Evolutionary conservation across 2,797 vertebrate species (phyloP).

Genomic region (Enoplosus armatus): DNA sequence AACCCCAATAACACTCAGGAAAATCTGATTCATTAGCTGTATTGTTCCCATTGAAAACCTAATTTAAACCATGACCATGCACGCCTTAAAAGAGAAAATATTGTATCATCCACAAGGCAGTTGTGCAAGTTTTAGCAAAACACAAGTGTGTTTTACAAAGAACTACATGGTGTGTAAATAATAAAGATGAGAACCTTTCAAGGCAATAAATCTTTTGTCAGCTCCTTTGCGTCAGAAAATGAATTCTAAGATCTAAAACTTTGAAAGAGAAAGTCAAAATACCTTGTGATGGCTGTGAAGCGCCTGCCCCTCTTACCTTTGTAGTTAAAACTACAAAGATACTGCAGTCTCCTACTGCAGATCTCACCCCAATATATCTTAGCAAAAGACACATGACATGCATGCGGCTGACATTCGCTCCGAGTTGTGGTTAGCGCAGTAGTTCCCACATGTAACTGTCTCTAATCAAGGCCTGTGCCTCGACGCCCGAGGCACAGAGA

Average conservation of each 20-base stretch:
- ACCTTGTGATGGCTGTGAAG: constrained; percentile 20
- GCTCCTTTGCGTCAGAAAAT: constrained; percentile 39
- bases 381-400: constrained; percentile 73
- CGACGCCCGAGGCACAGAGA: constrained; percentile 85
- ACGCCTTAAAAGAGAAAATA: background rate
- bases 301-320: constrained; percentile 43
- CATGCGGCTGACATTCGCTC: constrained; percentile 76
- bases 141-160: background rate
- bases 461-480: constrained; percentile 87
- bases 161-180: background rate
- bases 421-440: constrained; percentile 84
- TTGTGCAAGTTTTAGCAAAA: constrained; percentile 4
- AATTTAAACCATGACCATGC: background rate
- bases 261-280: constrained; percentile 54
- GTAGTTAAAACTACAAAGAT: constrained; percentile 67
- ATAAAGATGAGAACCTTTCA: constrained; percentile 6
- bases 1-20: background rate
- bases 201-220: constrained; percentile 13
- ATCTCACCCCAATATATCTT: constrained; percentile 67
- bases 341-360: constrained; percentile 28
- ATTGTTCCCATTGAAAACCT: background rate
- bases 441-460: constrained; percentile 88
- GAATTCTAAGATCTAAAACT: constrained; percentile 45
- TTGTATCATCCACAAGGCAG: constrained; percentile 1
- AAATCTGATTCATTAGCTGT: background rate